Conservation (phyloP, 2,888 invertebrate genomes). For the Strigamia crassipes region DNA sequence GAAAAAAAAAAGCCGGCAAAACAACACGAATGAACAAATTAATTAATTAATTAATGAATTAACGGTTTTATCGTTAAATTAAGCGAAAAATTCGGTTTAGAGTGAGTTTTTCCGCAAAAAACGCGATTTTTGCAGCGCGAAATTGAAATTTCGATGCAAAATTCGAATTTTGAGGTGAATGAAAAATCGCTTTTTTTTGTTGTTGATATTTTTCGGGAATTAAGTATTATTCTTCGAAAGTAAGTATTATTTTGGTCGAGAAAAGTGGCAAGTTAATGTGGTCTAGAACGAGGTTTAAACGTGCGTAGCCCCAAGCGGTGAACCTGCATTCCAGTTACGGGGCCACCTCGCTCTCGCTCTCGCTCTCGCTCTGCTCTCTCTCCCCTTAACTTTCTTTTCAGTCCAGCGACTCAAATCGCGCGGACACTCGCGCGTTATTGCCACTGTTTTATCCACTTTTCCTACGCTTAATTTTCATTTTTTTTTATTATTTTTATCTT, state of each 20-base stretch:
- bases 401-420: neutral
- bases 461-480: no score
- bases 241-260: neutral
- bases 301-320: slow-evolving; percentile 11
- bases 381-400: neutral
- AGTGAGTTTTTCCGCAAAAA: no score
- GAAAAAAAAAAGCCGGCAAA: no score
- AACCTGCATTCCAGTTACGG: neutral
- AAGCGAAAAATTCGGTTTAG: no score
- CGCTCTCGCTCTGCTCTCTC: neutral
- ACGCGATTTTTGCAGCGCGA: no score
- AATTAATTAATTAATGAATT: no score
- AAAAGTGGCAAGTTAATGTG: neutral
- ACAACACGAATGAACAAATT: no score
- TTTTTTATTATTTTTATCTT: no score
- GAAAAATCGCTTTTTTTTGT: neutral
- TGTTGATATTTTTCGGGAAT: neutral
- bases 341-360: neutral
- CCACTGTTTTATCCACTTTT: neutral
- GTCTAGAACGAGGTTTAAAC: neutral
- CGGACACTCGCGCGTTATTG: neutral
- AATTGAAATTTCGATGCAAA: neutral
- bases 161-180: neutral
- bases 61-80: no score
- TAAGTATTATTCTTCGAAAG: neutral